phyloP scores from a whole-genome alignment of 1,140 invertebrate genomes.

The Phymorhynchus buccinoides region DNA sequence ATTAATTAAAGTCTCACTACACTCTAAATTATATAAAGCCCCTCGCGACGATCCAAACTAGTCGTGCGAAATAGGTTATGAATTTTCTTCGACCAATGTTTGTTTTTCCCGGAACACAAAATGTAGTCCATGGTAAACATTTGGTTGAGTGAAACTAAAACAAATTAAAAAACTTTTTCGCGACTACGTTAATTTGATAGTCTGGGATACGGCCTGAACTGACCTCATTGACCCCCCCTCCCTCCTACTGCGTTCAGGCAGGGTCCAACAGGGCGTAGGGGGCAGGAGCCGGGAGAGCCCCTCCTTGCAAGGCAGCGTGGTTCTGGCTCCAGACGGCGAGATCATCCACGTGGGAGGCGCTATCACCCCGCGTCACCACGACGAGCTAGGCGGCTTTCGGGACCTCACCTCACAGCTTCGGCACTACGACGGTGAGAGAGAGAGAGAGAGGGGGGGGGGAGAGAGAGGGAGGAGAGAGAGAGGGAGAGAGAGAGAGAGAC shows the following conservation, averaged over 20 bases:
- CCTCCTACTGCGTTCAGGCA: not conserved
- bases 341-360: slow-evolving; percentile 64
- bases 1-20: no score
- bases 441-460: not conserved
- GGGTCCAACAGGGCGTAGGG: not conserved
- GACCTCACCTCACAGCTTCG: slow-evolving; percentile 32
- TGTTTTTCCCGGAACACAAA: no score
- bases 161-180: no score
- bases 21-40: no score
- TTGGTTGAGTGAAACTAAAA: no score
- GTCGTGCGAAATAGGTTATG: no score
- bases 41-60: no score
- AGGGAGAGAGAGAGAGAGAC: not conserved
- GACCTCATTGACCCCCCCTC: no score
- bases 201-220: no score
- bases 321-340: slow-evolving; percentile 67
- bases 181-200: no score
- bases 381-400: slow-evolving; percentile 43
- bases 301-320: slow-evolving; percentile 62
- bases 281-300: slow-evolving; percentile 50
- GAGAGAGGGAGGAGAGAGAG: not conserved
- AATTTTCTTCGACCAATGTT: no score
- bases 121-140: no score
- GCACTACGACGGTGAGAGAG: not conserved
- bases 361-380: slow-evolving; percentile 45